A percentile compares a stretch with the other conserved stretches of the same genome.
Evolutionary conservation across 2,797 vertebrate species (phyloP).

Genomic region (Coreius guichenoti): DNA sequence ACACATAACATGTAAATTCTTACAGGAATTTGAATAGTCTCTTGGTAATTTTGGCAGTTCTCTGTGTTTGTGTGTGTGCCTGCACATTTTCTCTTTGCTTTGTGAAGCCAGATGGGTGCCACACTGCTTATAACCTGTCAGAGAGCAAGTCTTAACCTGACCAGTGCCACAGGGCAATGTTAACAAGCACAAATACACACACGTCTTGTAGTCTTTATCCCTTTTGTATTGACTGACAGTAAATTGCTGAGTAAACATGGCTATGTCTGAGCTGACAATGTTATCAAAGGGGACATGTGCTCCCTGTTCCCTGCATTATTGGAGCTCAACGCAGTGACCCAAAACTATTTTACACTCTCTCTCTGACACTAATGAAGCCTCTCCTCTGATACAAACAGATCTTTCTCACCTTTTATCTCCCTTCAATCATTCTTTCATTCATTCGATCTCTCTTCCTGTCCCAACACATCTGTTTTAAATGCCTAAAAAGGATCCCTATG

Average conservation of each 20-base stretch:
- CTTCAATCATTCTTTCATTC: slow-evolving; percentile 45
- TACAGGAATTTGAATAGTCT: slow-evolving; percentile 19
- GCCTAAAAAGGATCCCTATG: slow-evolving; percentile 20
- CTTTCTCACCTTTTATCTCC: slow-evolving; percentile 36
- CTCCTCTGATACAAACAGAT: slow-evolving; percentile 41
- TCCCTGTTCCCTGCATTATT: slow-evolving; percentile 27
- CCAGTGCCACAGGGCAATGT: slow-evolving; percentile 36
- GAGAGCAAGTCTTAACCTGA: slow-evolving; percentile 56
- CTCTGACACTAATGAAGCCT: slow-evolving; percentile 36
- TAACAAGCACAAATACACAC: slow-evolving; percentile 49
- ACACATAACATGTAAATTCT: neutral
- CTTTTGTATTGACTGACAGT: slow-evolving; percentile 54
- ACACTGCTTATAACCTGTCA: slow-evolving; percentile 43
- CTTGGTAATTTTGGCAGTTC: neutral
- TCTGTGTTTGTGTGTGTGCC: slow-evolving; percentile 42
- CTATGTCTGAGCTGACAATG: slow-evolving; percentile 44
- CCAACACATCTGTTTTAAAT: slow-evolving; percentile 19
- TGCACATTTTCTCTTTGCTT: slow-evolving; percentile 41
- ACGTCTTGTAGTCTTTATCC: slow-evolving; percentile 51
- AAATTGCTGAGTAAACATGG: slow-evolving; percentile 58
- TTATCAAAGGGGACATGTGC: slow-evolving; percentile 48
- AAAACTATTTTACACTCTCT: slow-evolving; percentile 46
- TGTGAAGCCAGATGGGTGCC: slow-evolving; percentile 48
- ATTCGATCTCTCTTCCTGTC: slow-evolving; percentile 18
- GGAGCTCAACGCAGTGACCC: slow-evolving; percentile 36